phyloP scores from a whole-genome alignment of 2,888 invertebrate species.

The Zelleria hepariella region DNA sequence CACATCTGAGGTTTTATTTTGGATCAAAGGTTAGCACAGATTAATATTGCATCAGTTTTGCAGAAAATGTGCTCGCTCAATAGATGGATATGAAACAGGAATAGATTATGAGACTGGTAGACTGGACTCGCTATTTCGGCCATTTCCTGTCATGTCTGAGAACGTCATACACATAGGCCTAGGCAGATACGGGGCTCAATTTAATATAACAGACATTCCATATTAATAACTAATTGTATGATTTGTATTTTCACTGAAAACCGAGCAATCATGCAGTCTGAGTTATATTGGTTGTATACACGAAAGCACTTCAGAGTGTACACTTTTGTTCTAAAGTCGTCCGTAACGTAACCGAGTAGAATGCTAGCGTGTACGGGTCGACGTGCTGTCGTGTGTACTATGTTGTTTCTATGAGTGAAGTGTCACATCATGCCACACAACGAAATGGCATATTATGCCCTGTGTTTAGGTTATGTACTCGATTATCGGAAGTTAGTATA shows the following conservation, averaged over 20 bases:
- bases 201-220: neutral
- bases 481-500: neutral
- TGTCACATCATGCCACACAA: too few species aligned
- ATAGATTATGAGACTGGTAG: conserved; percentile 20
- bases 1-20: conserved; percentile 15
- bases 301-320: too few species aligned
- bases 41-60: conserved; percentile 14
- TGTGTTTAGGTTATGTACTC: neutral
- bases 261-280: neutral
- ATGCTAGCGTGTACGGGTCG: too few species aligned
- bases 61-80: conserved; percentile 18
- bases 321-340: too few species aligned
- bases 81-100: conserved; percentile 22
- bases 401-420: neutral
- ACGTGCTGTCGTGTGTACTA: too few species aligned
- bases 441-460: too few species aligned
- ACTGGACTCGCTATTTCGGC: conserved; percentile 20
- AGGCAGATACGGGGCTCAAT: conserved; percentile 7
- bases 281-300: too few species aligned
- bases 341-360: too few species aligned
- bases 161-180: conserved; percentile 7
- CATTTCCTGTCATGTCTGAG: conserved; percentile 12
- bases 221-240: neutral
- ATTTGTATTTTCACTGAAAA: neutral
- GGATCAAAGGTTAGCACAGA: conserved; percentile 16